Percentiles rank a stretch among this genome's conserved stretches.
phyloP scores from a whole-genome alignment of 2,113 vertebrate species.

The Mohoua ochrocephala region DNA sequence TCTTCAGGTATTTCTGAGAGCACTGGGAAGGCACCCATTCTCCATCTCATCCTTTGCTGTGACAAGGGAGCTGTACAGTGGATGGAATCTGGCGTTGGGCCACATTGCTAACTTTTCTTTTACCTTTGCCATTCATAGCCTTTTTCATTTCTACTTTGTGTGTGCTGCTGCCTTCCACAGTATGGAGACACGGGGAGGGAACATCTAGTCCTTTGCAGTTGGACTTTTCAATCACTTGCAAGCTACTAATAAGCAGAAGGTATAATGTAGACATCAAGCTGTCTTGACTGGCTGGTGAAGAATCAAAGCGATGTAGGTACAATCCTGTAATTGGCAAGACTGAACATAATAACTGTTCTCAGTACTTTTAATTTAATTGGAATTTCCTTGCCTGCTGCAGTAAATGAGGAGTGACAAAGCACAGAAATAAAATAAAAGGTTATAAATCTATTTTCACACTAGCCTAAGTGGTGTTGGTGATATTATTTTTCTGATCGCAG shows the following conservation, averaged over 20 bases:
- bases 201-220: slow-evolving; percentile 33
- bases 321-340: slow-evolving; percentile 62
- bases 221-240: slow-evolving; percentile 49
- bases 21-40: neutral
- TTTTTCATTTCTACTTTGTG: slow-evolving; percentile 34
- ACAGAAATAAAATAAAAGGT: slow-evolving; percentile 50
- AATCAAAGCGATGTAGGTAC: slow-evolving; percentile 49
- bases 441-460: slow-evolving; percentile 50
- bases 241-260: slow-evolving; percentile 57
- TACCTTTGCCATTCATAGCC: neutral
- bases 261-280: slow-evolving; percentile 65
- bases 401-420: slow-evolving; percentile 56
- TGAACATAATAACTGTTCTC: slow-evolving; percentile 59
- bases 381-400: slow-evolving; percentile 56
- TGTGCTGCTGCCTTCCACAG: slow-evolving; percentile 19
- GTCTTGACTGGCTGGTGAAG: slow-evolving; percentile 54
- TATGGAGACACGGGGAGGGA: neutral
- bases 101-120: neutral
- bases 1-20: neutral
- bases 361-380: slow-evolving; percentile 62
- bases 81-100: neutral
- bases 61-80: neutral
- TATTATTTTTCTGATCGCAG: slow-evolving; percentile 29
- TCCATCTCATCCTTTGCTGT: neutral
- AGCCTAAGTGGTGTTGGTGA: neutral